Percentiles rank a stretch among this genome's conserved stretches.
These are phyloP conservation scores for Leucopsar rothschildi DNA, from an alignment of 2,113 vertebrate species.

Conservation along the genomic window DNA sequence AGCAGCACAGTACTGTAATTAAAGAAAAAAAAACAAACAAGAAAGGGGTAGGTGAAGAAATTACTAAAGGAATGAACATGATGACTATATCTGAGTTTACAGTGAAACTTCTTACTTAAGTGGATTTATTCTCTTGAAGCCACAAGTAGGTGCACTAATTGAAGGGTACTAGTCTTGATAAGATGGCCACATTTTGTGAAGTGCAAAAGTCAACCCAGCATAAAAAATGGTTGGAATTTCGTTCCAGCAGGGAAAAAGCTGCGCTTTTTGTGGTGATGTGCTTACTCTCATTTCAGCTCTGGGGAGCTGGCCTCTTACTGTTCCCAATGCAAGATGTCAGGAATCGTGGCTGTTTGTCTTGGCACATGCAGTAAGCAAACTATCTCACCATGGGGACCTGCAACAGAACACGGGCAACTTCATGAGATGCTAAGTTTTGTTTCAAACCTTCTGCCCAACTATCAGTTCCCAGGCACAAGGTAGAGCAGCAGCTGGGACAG, in stretches of 20 bases:
- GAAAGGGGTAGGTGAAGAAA: neutral
- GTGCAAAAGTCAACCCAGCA: fast-evolving
- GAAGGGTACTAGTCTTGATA: neutral
- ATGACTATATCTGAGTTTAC: neutral
- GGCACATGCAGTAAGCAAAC: neutral
- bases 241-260: neutral
- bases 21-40: neutral
- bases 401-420: neutral
- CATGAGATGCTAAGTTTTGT: neutral
- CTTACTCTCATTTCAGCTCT: neutral
- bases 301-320: neutral
- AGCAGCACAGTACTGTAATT: neutral
- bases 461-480: neutral
- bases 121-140: neutral
- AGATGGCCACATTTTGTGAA: neutral
- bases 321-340: fast-evolving
- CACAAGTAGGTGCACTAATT: neutral
- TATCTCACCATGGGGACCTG: neutral
- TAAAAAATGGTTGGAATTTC: neutral
- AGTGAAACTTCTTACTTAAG: neutral
- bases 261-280: fast-evolving
- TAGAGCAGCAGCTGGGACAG: neutral
- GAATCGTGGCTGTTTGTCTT: fast-evolving
- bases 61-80: neutral
- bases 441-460: neutral